Evolutionary conservation across 2,888 invertebrate genomes (phyloP), one percentile per base, ranked within the genome.

Genomic region (Lithophane semibrunnea): DNA sequence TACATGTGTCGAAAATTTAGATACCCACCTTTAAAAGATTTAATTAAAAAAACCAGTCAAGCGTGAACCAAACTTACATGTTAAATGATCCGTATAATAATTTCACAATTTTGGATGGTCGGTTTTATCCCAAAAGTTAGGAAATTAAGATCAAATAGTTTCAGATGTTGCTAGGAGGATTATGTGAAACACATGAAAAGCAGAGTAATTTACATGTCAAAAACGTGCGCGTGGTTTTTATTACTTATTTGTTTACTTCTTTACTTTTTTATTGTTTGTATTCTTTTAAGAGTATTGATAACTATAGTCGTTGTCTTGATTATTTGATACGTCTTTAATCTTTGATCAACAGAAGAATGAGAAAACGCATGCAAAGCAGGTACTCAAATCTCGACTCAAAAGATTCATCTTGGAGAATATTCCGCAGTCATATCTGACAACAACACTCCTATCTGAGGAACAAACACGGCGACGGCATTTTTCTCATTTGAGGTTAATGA

Each of bases 401-500:
- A 80, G 76, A 82, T 82, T 79, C 74, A 83, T 85, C 77, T 82
- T 75, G 75, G 67, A 82, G 82, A 84, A 81, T 78, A 77, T 86
- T 76, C 73, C 67, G 69, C 54, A 74, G 81, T 76, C 76, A 73
- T 87, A 73, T 37, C 37, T 37, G 37, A 37, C 37, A 85, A 82
- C 83, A 88, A 77, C 75, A 78, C 81, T 81, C 64, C 81, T 86
- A 80, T 80, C 80, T 76, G 68, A 79, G 89, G 88, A 90, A 90
- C 88, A 89, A 92, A 91, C 89, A 90, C 85, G 88, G 84, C 87
- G 87, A 85, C 85, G 89, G 92, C 94, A 95, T 95, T 95, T 94
- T 94, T 95, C 92, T 93, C 93, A 94, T 94, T 95, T 93, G 92
- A 94, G 94, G 94, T 94, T 95, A 95, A 95, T 95, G 94, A 95